Evolutionary conservation across 2,113 vertebrate genomes (phyloP), one percentile per base, ranked within the genome.

Genomic region (Ondatra zibethicus): DNA sequence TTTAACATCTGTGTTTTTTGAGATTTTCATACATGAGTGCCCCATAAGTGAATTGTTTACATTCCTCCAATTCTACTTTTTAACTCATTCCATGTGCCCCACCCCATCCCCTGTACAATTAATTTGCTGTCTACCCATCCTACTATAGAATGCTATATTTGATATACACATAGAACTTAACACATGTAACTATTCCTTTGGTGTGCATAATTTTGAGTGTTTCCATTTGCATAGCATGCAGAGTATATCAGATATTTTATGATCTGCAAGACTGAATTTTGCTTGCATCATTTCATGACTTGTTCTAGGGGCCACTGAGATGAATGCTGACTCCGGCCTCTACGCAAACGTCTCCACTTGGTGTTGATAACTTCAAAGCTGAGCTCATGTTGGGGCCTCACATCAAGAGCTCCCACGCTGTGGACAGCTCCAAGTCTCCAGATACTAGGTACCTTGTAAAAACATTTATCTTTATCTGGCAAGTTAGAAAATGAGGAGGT

Each of bases 361-460:
- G 1, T 47, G 1, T 7, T 27, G 17, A 7, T 10, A 45, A 19
- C 36, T 68, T 78, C 39, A 72, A 33, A 8, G 14, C 5, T 52
- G 68, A 95, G 58, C 11, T 5, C 17, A 68, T 17, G 8, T n/a
- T 19, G 9, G 29, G 61, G 45, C 2, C n/a, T 16, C 29, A 10
- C 9, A 17, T 5, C 0, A 27, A 33, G 13, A 29, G 4, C 7
- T 86, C 36, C 31, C 21, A 27, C 27, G 19, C 2, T 52, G 4
- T 6, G 3, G 7, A 63, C 16, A 81, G 25, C 31, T 16, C 12
- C 0, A 9, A 8, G 11, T 33, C n/a, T 72, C 19, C 17, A 31
- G 7, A n/a, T 2, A 0, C 23, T 4, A 5, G 13, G 29, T 27
- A n/a, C 25, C 1, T 4, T 6, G 5, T 8, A 17, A 81, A 13